A percentile compares a stretch with the other conserved stretches of the same genome.
These are phyloP conservation scores for Egretta garzetta DNA, from an alignment of 2,113 vertebrate genomes.

Conservation along the genomic window DNA sequence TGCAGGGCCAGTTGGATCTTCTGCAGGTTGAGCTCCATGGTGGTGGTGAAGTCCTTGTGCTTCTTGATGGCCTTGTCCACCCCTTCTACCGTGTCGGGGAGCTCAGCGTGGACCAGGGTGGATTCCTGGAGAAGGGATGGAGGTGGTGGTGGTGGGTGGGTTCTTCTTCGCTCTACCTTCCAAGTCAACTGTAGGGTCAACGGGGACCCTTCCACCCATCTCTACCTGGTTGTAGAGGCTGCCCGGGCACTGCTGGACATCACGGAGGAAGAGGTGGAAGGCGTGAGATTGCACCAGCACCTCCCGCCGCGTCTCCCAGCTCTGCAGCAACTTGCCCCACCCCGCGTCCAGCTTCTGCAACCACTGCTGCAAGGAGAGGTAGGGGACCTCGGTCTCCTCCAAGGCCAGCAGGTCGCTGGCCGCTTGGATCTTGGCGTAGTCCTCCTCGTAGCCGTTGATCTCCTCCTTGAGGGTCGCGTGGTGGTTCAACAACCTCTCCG, in stretches of 20 bases:
- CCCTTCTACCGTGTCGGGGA: constrained; percentile 83
- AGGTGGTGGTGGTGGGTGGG: accelerated
- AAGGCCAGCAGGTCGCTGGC: constrained; percentile 87
- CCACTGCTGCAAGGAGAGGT: constrained; percentile 90
- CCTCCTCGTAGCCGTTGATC: constrained; percentile 90
- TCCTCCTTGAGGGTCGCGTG: constrained; percentile 93
- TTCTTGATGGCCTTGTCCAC: constrained; percentile 84
- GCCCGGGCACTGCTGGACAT: constrained; percentile 84
- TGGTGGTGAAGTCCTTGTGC: constrained; percentile 90
- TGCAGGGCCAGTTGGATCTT: constrained; percentile 85
- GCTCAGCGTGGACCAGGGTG: constrained; percentile 79
- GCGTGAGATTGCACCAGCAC: constrained; percentile 89
- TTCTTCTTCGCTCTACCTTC: neutral
- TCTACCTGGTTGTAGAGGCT: constrained; percentile 89
- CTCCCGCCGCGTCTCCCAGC: constrained; percentile 90
- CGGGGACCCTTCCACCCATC: accelerated
- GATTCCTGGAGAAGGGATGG: constrained; percentile 75
- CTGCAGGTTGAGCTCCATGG: constrained; percentile 91
- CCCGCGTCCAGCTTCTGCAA: constrained; percentile 91
- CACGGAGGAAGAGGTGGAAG: constrained; percentile 91
- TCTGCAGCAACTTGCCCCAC: constrained; percentile 91
- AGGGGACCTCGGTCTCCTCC: constrained; percentile 86
- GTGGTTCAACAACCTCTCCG: constrained; percentile 84
- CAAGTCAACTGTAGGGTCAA: neutral
- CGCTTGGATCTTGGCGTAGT: constrained; percentile 88